Evolutionary conservation across 53 echinoderm and acorn worm species (phyloP), one percentile per base, ranked within the genome.

Genomic region (Apostichopus leukothele): DNA sequence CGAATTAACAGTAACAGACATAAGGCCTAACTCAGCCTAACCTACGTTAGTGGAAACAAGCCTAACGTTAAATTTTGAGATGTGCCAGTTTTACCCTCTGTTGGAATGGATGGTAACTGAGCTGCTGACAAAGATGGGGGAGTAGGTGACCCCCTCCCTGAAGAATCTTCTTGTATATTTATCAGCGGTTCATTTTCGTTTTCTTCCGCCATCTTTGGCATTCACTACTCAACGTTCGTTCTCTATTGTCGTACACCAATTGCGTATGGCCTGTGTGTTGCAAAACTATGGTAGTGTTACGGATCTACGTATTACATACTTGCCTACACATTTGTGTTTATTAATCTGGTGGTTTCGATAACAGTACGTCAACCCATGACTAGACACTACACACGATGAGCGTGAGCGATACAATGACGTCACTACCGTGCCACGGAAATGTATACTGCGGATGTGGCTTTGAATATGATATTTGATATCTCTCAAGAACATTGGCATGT

Each of bases 151-250:
- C 63, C 85, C 50, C 85, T 85, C 19, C 50, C 85, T 50, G 85
- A 85, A 13, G 84, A 63, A 61, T 85, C 85, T 67, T 85, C 85
- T 50, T 85, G 85, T 67, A 85, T 60, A 85, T 85, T 85, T 67
- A 85, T 85, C 61, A 85, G 85, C 14, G 85, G 85, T 67, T 85
- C 85, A 85, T 85, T 85, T n/a, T 85, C 85, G 85, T 85, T 85
- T 39, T 85, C 85, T 50, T 50, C 85, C 6, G 85, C 85, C 85
- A 85, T 85, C n/a, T 83, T 55, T 71, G 71, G 71, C 71, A 71
- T 71, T 71, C 71, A 71, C 71, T n/a, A n/a, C 71, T 39, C 39
- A 39, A 71, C 71, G 71, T 71, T 71, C n/a, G 20, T 71, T 39
- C 39, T 39, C 39, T 10, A 71, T 13, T 71, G 71, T 71, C 16